Conservation (phyloP, 1,140 invertebrate genomes). For the Trissolcus basalis region DNA sequence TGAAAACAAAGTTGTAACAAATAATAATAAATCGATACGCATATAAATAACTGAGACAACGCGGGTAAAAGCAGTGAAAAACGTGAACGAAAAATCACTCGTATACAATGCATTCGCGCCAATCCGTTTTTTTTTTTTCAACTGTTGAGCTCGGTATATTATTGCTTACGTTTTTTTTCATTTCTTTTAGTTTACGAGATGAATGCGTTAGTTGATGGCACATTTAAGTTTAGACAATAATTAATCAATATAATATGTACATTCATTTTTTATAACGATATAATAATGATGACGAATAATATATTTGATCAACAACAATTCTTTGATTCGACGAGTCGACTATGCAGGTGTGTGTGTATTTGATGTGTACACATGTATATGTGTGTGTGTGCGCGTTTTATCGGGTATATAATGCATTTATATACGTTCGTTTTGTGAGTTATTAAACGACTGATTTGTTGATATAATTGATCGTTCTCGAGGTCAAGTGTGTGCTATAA, state of each 20-base stretch:
- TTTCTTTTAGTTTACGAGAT: constrained; percentile 33
- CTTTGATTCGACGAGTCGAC: constrained; percentile 46
- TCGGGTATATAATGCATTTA: constrained; percentile 1
- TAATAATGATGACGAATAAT: constrained; percentile 51
- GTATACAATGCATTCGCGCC: constrained; percentile 20
- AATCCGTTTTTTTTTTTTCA: neutral
- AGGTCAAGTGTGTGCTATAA: constrained; percentile 34
- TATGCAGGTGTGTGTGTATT: constrained; percentile 49
- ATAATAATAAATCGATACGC: too few species aligned
- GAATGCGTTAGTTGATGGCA: constrained; percentile 53
- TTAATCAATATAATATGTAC: constrained; percentile 57
- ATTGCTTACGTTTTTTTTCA: constrained; percentile 43
- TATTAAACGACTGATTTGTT: constrained; percentile 43
- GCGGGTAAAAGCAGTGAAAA: constrained; percentile 4
- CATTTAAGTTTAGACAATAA: constrained; percentile 48
- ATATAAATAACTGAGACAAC: constrained; percentile 7
- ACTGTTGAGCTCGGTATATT: constrained; percentile 41
- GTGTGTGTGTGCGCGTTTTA: constrained; percentile 51
- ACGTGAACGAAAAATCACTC: constrained; percentile 33
- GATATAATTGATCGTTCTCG: constrained; percentile 49
- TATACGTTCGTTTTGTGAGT: constrained; percentile 27
- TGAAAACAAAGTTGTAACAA: too few species aligned
- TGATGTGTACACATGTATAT: constrained; percentile 51
- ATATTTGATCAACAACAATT: constrained; percentile 50
- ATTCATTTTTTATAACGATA: constrained; percentile 54